A percentile compares a stretch with the other conserved stretches of the same genome.
These are phyloP conservation scores for Symphodus melops DNA, from an alignment of 2,113 vertebrate species.

Conservation along the genomic window DNA sequence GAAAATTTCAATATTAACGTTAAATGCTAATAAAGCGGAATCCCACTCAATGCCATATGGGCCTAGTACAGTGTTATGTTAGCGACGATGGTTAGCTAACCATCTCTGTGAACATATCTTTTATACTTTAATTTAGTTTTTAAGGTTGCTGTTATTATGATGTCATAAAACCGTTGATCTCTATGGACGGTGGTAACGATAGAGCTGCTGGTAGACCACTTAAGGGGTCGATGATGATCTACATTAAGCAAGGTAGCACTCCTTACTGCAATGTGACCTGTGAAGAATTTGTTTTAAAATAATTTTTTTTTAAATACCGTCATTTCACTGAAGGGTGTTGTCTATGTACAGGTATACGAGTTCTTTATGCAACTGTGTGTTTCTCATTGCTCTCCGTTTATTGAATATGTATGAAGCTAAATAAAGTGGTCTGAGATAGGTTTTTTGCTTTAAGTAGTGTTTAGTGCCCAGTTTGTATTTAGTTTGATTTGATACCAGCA, in stretches of 20 bases:
- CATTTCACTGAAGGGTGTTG: not conserved
- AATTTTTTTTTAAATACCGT: not conserved
- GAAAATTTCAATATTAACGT: too few relatives aligned
- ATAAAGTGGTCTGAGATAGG: not conserved
- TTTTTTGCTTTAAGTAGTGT: not conserved
- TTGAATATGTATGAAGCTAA: not conserved
- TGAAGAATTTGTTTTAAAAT: conserved; percentile 9
- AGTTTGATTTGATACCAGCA: not conserved
- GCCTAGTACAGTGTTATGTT: too few relatives aligned
- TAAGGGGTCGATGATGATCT: too few relatives aligned
- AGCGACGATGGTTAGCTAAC: too few relatives aligned
- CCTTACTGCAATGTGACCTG: not conserved
- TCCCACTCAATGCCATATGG: too few relatives aligned
- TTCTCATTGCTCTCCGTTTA: not conserved
- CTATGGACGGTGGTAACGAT: too few relatives aligned
- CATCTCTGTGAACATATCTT: too few relatives aligned
- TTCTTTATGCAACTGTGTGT: not conserved
- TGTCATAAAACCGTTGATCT: too few relatives aligned
- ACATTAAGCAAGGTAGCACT: not conserved
- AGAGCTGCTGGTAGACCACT: too few relatives aligned
- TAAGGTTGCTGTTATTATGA: too few relatives aligned
- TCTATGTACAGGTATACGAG: not conserved
- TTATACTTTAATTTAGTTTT: too few relatives aligned
- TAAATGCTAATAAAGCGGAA: too few relatives aligned
- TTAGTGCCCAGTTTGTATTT: not conserved